phyloP scores from a whole-genome alignment of 2,113 vertebrate genomes.

The Alosa alosa region DNA sequence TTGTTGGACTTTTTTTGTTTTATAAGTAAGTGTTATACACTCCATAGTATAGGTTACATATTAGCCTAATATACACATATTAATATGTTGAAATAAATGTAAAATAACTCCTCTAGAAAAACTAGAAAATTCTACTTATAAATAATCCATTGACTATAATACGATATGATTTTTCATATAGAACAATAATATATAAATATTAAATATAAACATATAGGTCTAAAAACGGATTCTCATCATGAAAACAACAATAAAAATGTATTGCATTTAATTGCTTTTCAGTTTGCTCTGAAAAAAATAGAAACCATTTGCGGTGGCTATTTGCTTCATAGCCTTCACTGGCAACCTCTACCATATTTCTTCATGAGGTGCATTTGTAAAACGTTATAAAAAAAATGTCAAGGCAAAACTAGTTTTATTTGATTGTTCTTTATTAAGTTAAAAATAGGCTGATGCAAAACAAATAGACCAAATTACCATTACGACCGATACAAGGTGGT shows the following conservation, averaged over 20 bases:
- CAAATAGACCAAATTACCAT: constrained; percentile 60
- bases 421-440: neutral
- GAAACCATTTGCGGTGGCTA: too few relatives aligned
- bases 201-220: too few relatives aligned
- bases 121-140: too few relatives aligned
- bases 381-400: neutral
- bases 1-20: too few relatives aligned
- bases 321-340: neutral
- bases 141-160: too few relatives aligned
- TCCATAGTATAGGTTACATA: too few relatives aligned
- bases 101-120: too few relatives aligned
- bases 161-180: too few relatives aligned
- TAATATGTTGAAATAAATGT: too few relatives aligned
- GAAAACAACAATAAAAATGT: neutral
- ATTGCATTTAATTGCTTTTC: neutral
- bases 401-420: neutral
- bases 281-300: neutral
- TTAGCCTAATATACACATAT: too few relatives aligned
- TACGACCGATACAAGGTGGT: constrained; percentile 57
- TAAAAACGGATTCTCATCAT: neutral
- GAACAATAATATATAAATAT: too few relatives aligned
- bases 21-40: too few relatives aligned
- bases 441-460: constrained; percentile 63
- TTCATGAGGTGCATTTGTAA: neutral
- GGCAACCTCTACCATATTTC: neutral